These are phyloP conservation scores for Hypothenemus hampei DNA, from an alignment of 1,140 invertebrate species.

Conservation along the genomic window DNA sequence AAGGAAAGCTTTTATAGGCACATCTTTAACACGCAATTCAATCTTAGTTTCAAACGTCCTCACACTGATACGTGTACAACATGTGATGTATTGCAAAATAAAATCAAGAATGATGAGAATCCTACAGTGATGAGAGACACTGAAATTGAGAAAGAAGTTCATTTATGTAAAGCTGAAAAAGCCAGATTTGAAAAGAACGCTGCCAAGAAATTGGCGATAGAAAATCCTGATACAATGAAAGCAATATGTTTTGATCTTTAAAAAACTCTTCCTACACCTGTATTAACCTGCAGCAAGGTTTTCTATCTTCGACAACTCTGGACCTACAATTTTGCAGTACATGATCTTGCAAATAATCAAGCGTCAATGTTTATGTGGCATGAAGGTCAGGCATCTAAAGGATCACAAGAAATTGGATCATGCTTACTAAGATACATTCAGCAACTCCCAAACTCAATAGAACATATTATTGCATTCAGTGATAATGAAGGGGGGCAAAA, in stretches of 20 bases:
- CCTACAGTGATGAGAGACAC: neutral
- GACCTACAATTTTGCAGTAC: constrained; percentile 23
- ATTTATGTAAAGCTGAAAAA: constrained; percentile 2
- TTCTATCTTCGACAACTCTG: constrained; percentile 26
- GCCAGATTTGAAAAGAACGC: constrained; percentile 4
- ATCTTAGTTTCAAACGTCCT: too few species aligned
- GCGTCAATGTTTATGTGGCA: constrained; percentile 17
- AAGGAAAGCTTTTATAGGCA: too few species aligned
- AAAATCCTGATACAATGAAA: neutral
- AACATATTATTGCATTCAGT: too few species aligned
- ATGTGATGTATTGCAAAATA: too few species aligned
- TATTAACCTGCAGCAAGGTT: constrained; percentile 13
- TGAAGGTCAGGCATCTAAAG: constrained; percentile 9
- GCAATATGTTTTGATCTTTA: constrained; percentile 23
- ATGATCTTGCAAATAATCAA: constrained; percentile 6
- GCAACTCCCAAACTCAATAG: too few species aligned
- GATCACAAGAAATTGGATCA: too few species aligned
- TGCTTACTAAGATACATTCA: too few species aligned
- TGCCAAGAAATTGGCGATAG: constrained; percentile 2
- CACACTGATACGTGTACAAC: too few species aligned
- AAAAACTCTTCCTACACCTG: constrained; percentile 23
- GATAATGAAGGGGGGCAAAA: constrained; percentile 30
- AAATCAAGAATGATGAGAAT: constrained; percentile 9
- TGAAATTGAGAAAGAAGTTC: constrained; percentile 2
- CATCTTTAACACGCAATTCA: too few species aligned